Conservation (phyloP, 2,797 vertebrate genomes). For the Danio kyathit region DNA sequence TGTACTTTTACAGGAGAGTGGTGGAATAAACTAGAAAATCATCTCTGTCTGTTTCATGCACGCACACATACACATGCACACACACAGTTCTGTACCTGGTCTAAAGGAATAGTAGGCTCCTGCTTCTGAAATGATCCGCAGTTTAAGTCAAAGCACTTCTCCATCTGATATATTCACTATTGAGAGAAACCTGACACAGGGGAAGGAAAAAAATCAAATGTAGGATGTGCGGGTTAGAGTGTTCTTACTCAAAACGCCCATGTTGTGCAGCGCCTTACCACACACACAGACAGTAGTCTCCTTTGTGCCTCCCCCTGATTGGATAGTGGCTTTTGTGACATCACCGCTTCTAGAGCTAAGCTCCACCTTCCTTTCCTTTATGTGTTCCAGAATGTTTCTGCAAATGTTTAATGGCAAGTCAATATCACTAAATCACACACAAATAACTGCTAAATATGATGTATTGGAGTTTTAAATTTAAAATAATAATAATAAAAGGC, state of each 20-base stretch:
- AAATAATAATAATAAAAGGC: constrained; percentile 37
- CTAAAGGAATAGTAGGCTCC: constrained; percentile 64
- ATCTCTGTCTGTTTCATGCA: constrained; percentile 17
- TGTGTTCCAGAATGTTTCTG: constrained; percentile 55
- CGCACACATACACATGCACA: constrained; percentile 49
- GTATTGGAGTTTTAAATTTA: constrained; percentile 44
- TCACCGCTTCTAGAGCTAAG: constrained; percentile 59
- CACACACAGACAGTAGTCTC: not conserved
- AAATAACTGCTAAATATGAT: constrained; percentile 41
- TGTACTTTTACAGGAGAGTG: constrained; percentile 97
- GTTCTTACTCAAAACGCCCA: constrained; percentile 20
- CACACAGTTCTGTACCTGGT: constrained; percentile 63
- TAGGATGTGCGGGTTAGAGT: constrained; percentile 25
- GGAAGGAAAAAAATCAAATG: not conserved
- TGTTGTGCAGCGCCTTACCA: constrained; percentile 30
- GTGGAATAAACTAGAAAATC: constrained; percentile 77
- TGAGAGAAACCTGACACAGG: constrained; percentile 3
- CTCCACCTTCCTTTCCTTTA: constrained; percentile 48
- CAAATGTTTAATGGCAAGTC: constrained; percentile 49
- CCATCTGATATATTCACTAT: constrained; percentile 14
- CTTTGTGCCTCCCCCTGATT: constrained; percentile 60
- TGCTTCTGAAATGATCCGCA: constrained; percentile 53
- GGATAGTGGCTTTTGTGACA: constrained; percentile 64
- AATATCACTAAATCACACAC: constrained; percentile 51
- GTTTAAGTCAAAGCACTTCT: constrained; percentile 57